Evolutionary conservation across 1,140 invertebrate genomes (phyloP).

Genomic region (Drosophila trapezifrons): DNA sequence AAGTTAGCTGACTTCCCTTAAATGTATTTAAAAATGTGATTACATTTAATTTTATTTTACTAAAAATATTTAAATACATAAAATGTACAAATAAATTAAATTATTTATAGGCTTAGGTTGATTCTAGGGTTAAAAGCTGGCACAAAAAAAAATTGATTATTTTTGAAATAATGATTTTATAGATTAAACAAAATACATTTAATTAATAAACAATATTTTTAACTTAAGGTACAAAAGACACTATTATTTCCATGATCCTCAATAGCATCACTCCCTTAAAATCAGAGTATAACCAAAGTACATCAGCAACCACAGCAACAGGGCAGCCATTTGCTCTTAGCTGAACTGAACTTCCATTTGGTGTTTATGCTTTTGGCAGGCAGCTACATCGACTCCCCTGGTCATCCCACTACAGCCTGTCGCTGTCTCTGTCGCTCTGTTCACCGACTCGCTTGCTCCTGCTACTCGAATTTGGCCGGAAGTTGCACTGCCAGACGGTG

Average conservation of each 20-base stretch:
- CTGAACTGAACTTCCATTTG: conserved; percentile 62
- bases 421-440: neutral
- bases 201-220: neutral
- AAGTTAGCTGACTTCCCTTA: no score
- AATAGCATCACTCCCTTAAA: neutral
- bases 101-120: no score
- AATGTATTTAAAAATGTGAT: no score
- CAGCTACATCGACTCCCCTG: conserved; percentile 28
- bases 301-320: conserved; percentile 38
- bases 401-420: conserved; percentile 4
- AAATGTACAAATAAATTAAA: no score
- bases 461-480: conserved; percentile 47
- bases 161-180: no score
- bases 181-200: neutral
- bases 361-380: conserved; percentile 61
- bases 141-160: no score
- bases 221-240: neutral
- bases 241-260: neutral
- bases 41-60: no score
- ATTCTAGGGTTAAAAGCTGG: no score
- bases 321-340: conserved; percentile 34
- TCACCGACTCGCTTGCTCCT: conserved; percentile 7
- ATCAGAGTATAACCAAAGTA: conserved; percentile 28
- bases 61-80: neutral
- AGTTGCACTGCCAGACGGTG: conserved; percentile 59